Base-by-base conservation (phyloP, 1,140 invertebrate genomes). In the Drosophila tsacasi region DNA sequence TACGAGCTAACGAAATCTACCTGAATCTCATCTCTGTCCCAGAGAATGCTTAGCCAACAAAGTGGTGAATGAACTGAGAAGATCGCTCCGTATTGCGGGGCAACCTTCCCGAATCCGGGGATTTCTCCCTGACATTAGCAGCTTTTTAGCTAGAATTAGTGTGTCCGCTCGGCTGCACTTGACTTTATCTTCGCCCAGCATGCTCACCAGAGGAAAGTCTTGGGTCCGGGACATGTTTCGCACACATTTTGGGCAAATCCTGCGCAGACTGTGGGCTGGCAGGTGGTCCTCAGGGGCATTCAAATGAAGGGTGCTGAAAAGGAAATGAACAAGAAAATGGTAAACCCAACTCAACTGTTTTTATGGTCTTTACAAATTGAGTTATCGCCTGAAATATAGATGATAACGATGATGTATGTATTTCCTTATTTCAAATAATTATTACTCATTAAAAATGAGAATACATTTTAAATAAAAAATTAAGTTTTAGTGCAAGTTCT, bases 81-180 rank as follows among this genome's bases (percentile, higher is more conserved):
- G 50, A 58, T 67, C 52, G 49, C 49, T 50, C 25, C 19, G 39
- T 65, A 40, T 27, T 15, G 40, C 12, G 50, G 37, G 54, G 21
- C 42, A 37, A 40, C 37, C 23, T n/a, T 37, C n/a, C 39, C 37
- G 32, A 63, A 21, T 63, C 30, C 44, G 47, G 62, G 67, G 37
- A 23, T 64, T 77, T 77, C 61, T 61, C 35, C 63, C 42, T 23
- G 65, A 69, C 84, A 84, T 87, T 87, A 87, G 63, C 81, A 84
- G 74, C 84, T 84, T 87, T 87, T 87, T 87, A 87, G 81, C 69
- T 65, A 66, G 84, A 87, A 87, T 89, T 81, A 81, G 55, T 40
- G 32, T 67, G 77, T 71, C 55, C 35, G 27, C 49, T 49, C 32
- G 39, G 63, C 32, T 5, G 67, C 84, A 89, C 84, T 89, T 89